Percentiles rank a stretch among this genome's conserved stretches.
These are phyloP conservation scores for Malthinus flaveolus DNA, from an alignment of 2,888 invertebrate species.

Conservation along the genomic window DNA sequence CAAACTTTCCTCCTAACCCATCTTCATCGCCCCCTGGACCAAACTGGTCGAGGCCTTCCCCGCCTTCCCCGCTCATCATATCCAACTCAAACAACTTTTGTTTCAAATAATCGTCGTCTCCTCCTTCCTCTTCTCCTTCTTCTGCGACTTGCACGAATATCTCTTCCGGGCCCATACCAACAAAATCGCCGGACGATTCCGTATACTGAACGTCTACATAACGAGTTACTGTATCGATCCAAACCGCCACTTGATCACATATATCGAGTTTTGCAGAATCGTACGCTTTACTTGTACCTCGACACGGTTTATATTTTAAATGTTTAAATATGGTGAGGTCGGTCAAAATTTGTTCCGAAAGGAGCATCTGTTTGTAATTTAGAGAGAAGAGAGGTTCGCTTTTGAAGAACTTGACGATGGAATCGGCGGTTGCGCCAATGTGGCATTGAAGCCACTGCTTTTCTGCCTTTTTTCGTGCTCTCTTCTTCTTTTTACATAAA, in stretches of 20 bases:
- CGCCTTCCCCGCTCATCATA: too few species aligned
- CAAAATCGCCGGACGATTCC: slow-evolving; percentile 41
- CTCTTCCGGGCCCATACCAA: slow-evolving; percentile 21
- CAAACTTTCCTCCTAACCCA: too few species aligned
- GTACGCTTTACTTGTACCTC: slow-evolving; percentile 35
- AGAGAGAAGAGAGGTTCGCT: slow-evolving; percentile 40
- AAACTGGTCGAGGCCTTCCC: too few species aligned
- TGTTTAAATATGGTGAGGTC: slow-evolving; percentile 23
- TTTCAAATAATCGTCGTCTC: too few species aligned
- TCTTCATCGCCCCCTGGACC: too few species aligned
- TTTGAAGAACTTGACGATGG: slow-evolving; percentile 42
- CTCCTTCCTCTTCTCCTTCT: slow-evolving; percentile 5
- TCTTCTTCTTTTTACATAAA: slow-evolving; percentile 27
- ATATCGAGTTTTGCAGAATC: slow-evolving; percentile 37
- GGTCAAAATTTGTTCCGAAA: slow-evolving; percentile 43
- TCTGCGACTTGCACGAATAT: slow-evolving; percentile 24
- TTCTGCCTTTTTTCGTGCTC: slow-evolving; percentile 30
- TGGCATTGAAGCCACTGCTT: slow-evolving; percentile 30
- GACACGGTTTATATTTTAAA: slow-evolving; percentile 36
- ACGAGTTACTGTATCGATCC: slow-evolving; percentile 45
- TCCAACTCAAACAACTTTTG: too few species aligned
- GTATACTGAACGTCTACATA: slow-evolving; percentile 46
- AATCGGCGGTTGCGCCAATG: slow-evolving; percentile 16
- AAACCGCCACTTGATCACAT: slow-evolving; percentile 44
- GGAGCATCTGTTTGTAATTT: slow-evolving; percentile 44